A percentile compares a stretch with the other conserved stretches of the same genome.
Evolutionary conservation across 2,888 invertebrate species (phyloP).

Genomic region (Busseola fusca): DNA sequence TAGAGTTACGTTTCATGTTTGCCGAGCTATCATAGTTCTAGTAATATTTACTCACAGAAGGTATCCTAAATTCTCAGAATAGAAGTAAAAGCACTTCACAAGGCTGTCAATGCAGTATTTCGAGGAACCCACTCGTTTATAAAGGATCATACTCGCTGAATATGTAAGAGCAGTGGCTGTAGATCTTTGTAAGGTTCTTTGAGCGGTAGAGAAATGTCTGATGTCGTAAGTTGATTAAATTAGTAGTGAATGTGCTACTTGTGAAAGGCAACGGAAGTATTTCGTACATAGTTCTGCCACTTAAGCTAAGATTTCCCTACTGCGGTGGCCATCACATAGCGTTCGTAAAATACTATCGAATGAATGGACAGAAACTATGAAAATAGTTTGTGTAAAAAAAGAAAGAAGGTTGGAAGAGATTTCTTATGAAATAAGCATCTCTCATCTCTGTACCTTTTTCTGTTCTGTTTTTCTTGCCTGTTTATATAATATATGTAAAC

Average conservation of each 20-base stretch:
- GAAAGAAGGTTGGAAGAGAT: no score
- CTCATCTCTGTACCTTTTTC: no score
- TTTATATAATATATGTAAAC: no score
- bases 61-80: slow-evolving; percentile 3
- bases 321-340: not conserved
- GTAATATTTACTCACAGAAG: not conserved
- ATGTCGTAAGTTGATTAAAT: slow-evolving; percentile 5
- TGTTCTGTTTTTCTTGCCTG: no score
- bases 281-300: not conserved
- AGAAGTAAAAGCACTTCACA: slow-evolving; percentile 3
- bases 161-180: slow-evolving; percentile 27
- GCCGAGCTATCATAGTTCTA: not conserved
- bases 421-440: no score
- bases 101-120: slow-evolving; percentile 34
- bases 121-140: slow-evolving; percentile 45
- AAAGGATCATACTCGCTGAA: slow-evolving; percentile 42
- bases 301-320: not conserved
- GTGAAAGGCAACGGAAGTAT: not conserved
- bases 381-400: not conserved
- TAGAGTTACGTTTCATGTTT: not conserved
- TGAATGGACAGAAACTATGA: not conserved
- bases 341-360: not conserved
- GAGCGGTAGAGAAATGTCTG: not conserved
- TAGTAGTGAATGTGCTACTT: not conserved
- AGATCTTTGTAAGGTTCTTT: slow-evolving; percentile 8